These are phyloP conservation scores for Drosophila mojavensis DNA, from an alignment of 1,140 invertebrate species.

Conservation along the genomic window DNA sequence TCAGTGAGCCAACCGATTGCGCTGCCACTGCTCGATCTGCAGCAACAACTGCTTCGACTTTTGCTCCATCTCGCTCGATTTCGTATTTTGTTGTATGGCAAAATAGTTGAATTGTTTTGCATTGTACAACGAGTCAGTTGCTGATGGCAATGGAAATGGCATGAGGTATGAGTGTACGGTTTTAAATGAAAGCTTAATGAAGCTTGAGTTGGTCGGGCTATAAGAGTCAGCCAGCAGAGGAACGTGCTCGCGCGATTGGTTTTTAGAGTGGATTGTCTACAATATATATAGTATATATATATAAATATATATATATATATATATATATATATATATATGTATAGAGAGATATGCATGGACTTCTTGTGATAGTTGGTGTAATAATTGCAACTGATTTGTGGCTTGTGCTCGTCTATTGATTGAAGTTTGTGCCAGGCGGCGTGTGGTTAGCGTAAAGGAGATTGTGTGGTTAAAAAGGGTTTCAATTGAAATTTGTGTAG, in stretches of 20 bases:
- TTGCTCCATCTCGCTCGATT: background rate
- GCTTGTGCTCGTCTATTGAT: slow-evolving; percentile 40
- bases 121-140: slow-evolving; percentile 46
- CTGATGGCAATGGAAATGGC: background rate
- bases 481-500: background rate
- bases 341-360: too few relatives aligned
- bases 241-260: slow-evolving; percentile 26
- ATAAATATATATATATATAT: too few relatives aligned
- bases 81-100: slow-evolving; percentile 67
- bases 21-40: slow-evolving; percentile 15
- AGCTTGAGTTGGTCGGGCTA: slow-evolving; percentile 30
- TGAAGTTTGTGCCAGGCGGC: slow-evolving; percentile 50
- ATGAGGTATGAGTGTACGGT: slow-evolving; percentile 35
- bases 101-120: slow-evolving; percentile 76
- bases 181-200: slow-evolving; percentile 79
- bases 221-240: background rate
- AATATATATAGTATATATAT: too few relatives aligned
- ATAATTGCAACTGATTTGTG: slow-evolving; percentile 75
- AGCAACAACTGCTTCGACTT: background rate
- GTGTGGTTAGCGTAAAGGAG: slow-evolving; percentile 15
- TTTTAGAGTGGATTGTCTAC: slow-evolving; percentile 14
- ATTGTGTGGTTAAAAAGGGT: slow-evolving; percentile 8
- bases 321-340: background rate
- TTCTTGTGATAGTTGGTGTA: slow-evolving; percentile 34
- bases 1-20: slow-evolving; percentile 58